Evolutionary conservation across 2,797 vertebrate species (phyloP), one percentile per base, ranked within the genome.

Genomic region (Hephaestus fuliginosus): DNA sequence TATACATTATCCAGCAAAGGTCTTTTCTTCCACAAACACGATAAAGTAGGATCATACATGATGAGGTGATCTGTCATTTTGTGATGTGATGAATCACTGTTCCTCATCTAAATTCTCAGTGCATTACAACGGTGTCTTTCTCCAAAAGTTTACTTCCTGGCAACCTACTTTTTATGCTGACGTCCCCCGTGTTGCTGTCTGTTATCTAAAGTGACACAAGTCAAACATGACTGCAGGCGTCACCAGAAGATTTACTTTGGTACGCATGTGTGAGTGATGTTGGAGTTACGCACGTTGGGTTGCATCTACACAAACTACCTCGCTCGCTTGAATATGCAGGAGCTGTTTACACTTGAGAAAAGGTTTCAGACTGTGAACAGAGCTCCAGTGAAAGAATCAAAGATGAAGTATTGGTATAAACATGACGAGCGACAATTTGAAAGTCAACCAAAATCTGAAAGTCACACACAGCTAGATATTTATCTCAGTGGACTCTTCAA

Each of bases 131-230:
- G 2, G 36, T 66, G 30, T 33, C 5, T 61, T 52, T 71, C 43
- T 7, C 14, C 7, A 13, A 46, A 63, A 66, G 30, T 60, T 71
- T 80, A 74, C 65, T 69, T 78, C 61, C 15, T 65, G 67, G 25
- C 72, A 73, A 46, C 78, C 68, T 76, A 79, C 63, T 79, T 81
- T 74, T 79, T 79, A 69, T 48, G 9, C 18, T 41, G 62, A 60
- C 1, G 3, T 61, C 48, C 46, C 56, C 41, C 28, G 30, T 33
- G 30, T 5, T 56, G 48, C 49, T 48, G 28, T 66, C n/a, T 60
- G 30, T 43, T n/a, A 49, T 77, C 49, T 53, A 17, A 76, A 48
- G 22, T 68, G 65, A 69, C 60, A 57, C 39, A 55, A 84, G 66
- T 80, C 74, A 71, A 81, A 82, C 60, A 63, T 48, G 60, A 43